phyloP scores from a whole-genome alignment of 2,113 vertebrate genomes.

The Danionella cerebrum region DNA sequence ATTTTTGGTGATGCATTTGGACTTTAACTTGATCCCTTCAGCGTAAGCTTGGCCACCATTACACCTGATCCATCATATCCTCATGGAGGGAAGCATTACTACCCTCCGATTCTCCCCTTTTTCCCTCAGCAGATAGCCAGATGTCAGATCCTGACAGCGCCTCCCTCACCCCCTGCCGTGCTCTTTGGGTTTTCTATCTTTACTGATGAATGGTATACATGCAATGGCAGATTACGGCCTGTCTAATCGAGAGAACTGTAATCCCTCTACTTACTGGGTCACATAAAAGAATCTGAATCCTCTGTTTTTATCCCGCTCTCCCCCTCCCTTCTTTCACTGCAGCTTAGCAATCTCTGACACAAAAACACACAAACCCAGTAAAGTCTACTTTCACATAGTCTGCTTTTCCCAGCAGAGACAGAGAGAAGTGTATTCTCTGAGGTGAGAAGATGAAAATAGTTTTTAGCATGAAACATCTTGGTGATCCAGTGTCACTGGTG shows the following conservation, averaged over 20 bases:
- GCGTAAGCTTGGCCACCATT: neutral
- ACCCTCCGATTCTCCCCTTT: slow-evolving; percentile 6
- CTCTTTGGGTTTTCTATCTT: neutral
- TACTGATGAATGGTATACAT: slow-evolving; percentile 15
- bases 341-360: slow-evolving; percentile 18
- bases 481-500: neutral
- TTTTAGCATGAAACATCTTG: slow-evolving; percentile 2
- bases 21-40: neutral
- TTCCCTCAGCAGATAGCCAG: neutral
- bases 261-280: slow-evolving; percentile 35
- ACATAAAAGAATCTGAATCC: slow-evolving; percentile 19
- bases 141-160: neutral
- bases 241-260: slow-evolving; percentile 24
- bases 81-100: no score
- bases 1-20: neutral
- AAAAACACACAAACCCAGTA: slow-evolving; percentile 33
- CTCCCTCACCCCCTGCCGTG: neutral
- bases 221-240: slow-evolving; percentile 3
- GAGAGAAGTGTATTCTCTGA: neutral
- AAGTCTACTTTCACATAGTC: neutral
- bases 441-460: neutral
- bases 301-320: neutral
- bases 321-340: neutral
- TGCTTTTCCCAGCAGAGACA: neutral
- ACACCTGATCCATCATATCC: neutral